Evolutionary conservation across 2,113 vertebrate species (phyloP).

Genomic region (Condylura cristata): DNA sequence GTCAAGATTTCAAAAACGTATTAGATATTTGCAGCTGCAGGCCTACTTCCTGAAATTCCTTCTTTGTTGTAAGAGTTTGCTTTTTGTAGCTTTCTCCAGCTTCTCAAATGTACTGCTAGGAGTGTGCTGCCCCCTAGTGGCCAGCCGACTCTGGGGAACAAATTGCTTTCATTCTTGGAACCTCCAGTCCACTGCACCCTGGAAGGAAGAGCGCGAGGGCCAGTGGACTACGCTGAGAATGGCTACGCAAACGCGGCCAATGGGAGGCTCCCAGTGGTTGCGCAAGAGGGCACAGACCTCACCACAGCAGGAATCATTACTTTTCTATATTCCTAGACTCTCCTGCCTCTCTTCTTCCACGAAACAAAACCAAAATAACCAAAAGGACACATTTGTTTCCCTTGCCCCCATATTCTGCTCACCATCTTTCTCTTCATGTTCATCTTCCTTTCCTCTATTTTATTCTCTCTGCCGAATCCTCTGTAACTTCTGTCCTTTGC

Average conservation of each 20-base stretch:
- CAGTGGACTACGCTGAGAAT: neutral
- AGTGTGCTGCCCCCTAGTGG: conserved; percentile 15
- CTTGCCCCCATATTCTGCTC: neutral
- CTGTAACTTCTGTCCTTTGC: neutral
- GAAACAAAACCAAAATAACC: neutral
- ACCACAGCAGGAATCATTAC: neutral
- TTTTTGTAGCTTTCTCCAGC: neutral
- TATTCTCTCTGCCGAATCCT: neutral
- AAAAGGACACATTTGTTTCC: neutral
- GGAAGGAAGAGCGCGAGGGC: neutral
- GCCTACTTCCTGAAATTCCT: neutral
- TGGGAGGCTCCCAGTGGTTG: neutral
- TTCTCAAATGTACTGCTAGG: neutral
- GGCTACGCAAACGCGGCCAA: neutral
- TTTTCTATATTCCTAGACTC: no score
- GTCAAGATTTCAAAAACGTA: neutral
- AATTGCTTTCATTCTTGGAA: neutral
- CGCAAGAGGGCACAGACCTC: neutral
- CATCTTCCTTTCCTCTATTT: neutral
- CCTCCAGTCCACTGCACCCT: rapidly evolving
- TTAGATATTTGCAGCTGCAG: neutral
- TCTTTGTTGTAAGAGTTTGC: neutral
- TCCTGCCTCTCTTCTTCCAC: neutral
- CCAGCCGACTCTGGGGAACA: neutral
- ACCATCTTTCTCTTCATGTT: neutral